Evolutionary conservation across 2,888 invertebrate genomes (phyloP).

Genomic region (Eupithecia vulgata): DNA sequence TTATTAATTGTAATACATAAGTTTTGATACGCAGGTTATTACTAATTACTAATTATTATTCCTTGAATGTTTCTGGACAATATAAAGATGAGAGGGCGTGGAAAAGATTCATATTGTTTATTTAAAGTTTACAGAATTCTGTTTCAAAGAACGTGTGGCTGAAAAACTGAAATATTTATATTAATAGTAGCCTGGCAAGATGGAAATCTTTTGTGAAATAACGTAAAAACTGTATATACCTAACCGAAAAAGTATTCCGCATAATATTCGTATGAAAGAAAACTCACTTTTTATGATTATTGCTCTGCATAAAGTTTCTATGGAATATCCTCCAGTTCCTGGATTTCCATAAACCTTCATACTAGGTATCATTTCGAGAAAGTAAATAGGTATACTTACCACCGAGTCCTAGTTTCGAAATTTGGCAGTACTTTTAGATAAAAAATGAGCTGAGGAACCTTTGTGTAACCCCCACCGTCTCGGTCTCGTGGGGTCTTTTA

Average conservation of each 20-base stretch:
- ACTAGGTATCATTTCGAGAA: not conserved
- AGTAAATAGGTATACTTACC: not conserved
- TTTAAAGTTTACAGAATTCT: slow-evolving; percentile 11
- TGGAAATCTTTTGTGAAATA: slow-evolving; percentile 37
- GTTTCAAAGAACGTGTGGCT: slow-evolving; percentile 22
- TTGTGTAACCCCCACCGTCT: not conserved
- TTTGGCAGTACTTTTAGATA: not conserved
- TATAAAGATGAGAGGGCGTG: too few relatives aligned
- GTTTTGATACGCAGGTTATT: too few relatives aligned
- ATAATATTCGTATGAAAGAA: slow-evolving; percentile 52
- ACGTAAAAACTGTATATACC: slow-evolving; percentile 44
- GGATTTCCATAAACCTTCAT: slow-evolving; percentile 10
- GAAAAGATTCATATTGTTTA: not conserved
- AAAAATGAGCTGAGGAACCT: not conserved
- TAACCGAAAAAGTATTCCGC: slow-evolving; percentile 45
- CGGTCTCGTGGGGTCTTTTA: too few relatives aligned
- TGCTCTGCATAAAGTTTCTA: slow-evolving; percentile 37
- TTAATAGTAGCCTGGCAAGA: slow-evolving; percentile 30
- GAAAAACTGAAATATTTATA: slow-evolving; percentile 42
- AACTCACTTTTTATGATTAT: slow-evolving; percentile 53
- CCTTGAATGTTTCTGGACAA: too few relatives aligned
- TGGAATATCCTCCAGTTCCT: slow-evolving; percentile 14
- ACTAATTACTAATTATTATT: too few relatives aligned
- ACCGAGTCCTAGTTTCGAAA: not conserved
- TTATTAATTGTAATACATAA: too few relatives aligned